Base-by-base conservation (phyloP, 2,888 invertebrate species). In the Epinotia ramella region DNA sequence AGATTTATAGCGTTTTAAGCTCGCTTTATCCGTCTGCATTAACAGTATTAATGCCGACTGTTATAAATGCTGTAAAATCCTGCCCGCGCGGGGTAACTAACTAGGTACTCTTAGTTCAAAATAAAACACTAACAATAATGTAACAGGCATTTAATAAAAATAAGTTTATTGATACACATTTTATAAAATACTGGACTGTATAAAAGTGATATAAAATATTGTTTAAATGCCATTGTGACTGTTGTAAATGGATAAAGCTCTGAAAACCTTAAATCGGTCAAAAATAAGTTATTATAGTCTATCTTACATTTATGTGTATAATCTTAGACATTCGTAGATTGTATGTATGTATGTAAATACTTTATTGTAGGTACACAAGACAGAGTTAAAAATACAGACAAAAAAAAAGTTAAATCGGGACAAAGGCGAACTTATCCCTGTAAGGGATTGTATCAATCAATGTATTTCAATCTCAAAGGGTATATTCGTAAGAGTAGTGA, bases 1-100 rank as follows among this genome's bases (percentile, higher is more conserved):
- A 87, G 86, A 86, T 87, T 87, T 87, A 87, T 86, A 83, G 83
- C 80, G 77, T 80, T 84, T 82, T 80, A 84, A 84, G 80, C 83
- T n/a, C n/a, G n/a, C n/a, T n/a, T n/a, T 20, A 28, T 40, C 40
- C 40, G 7, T 40, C 40, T 40, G 40, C 40, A 40, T 40, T 40
- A 40, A 40, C 9, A 40, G 4, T n/a, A n/a, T n/a, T n/a, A n/a
- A n/a, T n/a, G n/a, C n/a, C 9, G 40, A 40, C 40, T 9, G 40
- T 9, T 40, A 9, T 40, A 40, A 40, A 40, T 40, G 40, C 40
- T 40, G 9, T 40, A 9, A 40, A 7, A 40, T 40, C 6, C 33
- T 6, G 7, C 33, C 33, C 7, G 33, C 7, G 33, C 33, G 33
- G 33, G 33, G 33, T 33, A 33, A 7, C 7, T 40, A 40, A 2